A percentile compares a stretch with the other conserved stretches of the same genome.
phyloP scores from a whole-genome alignment of 2,888 invertebrate species.

The Eilema depressum region DNA sequence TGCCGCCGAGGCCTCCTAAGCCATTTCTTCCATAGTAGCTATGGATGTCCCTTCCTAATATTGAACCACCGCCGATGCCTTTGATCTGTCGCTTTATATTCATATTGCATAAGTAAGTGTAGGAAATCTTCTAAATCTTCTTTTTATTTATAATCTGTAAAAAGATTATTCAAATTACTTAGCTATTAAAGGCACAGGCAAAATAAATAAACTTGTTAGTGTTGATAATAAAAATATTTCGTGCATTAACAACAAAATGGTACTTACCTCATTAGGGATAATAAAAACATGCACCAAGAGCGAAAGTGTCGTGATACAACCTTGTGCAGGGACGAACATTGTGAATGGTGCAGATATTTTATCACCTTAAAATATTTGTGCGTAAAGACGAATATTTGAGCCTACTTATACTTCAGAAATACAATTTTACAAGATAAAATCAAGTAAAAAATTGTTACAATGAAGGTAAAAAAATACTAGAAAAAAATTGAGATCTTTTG shows the following conservation, averaged over 20 bases:
- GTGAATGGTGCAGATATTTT: constrained; percentile 57
- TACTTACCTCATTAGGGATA: constrained; percentile 63
- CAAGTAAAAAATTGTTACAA: no score
- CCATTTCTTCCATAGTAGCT: constrained; percentile 17
- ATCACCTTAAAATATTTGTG: constrained; percentile 52
- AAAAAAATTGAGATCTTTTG: no score
- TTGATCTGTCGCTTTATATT: constrained; percentile 60
- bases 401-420: no score
- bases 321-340: constrained; percentile 59
- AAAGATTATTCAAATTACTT: constrained; percentile 49
- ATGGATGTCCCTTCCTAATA: constrained; percentile 40
- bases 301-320: constrained; percentile 54
- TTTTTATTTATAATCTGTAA: constrained; percentile 74
- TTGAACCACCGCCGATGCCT: constrained; percentile 51
- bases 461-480: no score
- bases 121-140: constrained; percentile 73
- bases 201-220: background rate
- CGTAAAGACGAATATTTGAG: constrained; percentile 36
- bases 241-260: constrained; percentile 52
- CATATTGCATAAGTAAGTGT: constrained; percentile 68
- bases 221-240: constrained; percentile 17
- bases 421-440: no score
- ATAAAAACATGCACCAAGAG: constrained; percentile 54
- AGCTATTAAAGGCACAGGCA: constrained; percentile 13
- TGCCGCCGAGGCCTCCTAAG: constrained; percentile 46